These are phyloP conservation scores for Mnemiopsis leidyi DNA, from an alignment of 37 sponge, comb jelly and placozoan species.

Conservation along the genomic window DNA sequence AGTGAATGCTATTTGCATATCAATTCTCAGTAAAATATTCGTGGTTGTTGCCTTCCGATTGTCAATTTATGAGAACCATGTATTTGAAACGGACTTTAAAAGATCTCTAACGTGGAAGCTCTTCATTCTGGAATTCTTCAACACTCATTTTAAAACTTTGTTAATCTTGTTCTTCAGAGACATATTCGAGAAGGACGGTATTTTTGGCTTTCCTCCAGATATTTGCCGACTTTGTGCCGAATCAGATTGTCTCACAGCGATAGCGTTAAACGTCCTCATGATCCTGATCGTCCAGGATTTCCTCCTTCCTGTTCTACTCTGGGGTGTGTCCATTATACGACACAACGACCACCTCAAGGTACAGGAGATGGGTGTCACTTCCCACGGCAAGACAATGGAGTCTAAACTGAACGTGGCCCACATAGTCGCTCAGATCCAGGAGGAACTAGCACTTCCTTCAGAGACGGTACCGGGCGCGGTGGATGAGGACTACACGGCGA, in stretches of 20 bases:
- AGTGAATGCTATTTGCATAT: not conserved
- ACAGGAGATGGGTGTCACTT: not conserved
- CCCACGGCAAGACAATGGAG: not conserved
- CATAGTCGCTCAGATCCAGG: not conserved
- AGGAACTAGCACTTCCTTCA: not conserved
- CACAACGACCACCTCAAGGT: not conserved
- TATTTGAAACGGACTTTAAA: conserved; percentile 23
- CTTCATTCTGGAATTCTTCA: conserved; percentile 16
- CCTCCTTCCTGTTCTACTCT: not conserved
- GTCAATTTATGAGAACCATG: not conserved
- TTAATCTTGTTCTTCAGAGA: conserved; percentile 9
- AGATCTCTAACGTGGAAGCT: conserved; percentile 31
- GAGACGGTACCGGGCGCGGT: not conserved
- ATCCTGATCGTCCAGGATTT: not conserved
- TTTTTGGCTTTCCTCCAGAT: conserved; percentile 1
- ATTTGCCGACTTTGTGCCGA: not conserved
- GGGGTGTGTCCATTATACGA: not conserved
- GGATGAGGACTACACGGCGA: not conserved
- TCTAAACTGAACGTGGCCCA: not conserved
- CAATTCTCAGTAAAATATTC: not conserved
- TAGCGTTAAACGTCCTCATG: not conserved
- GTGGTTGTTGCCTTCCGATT: not conserved
- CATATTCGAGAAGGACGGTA: not conserved
- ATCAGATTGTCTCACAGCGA: not conserved
- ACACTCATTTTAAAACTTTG: conserved; percentile 2